Percentiles rank a stretch among this genome's conserved stretches.
Evolutionary conservation across 2,797 vertebrate species (phyloP).

Genomic region (Argentina silus): DNA sequence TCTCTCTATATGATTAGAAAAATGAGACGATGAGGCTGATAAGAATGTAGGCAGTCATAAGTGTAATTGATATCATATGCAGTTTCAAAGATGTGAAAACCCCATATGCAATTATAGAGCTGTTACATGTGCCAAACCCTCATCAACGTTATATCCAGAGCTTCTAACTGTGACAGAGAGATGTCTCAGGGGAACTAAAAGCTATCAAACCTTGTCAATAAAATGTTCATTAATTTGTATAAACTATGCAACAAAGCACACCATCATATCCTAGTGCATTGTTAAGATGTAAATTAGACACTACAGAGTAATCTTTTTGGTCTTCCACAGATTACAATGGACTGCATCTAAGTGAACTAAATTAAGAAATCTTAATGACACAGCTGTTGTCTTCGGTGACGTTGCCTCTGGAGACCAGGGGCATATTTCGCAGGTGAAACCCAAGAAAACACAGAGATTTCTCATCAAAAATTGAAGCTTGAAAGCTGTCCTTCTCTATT

Average conservation of each 20-base stretch:
- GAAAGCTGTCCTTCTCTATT: background rate
- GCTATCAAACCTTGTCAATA: too few relatives aligned
- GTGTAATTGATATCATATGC: background rate
- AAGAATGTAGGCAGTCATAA: background rate
- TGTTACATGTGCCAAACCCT: background rate
- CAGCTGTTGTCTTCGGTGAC: constrained; percentile 34
- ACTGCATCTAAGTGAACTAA: constrained; percentile 32
- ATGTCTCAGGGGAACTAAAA: too few relatives aligned
- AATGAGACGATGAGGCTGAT: background rate
- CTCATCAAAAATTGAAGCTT: background rate
- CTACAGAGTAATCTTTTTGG: too few relatives aligned
- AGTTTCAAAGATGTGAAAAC: too few relatives aligned
- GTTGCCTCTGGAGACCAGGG: constrained; percentile 34
- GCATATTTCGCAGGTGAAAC: constrained; percentile 26
- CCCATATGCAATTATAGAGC: background rate
- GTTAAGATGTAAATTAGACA: too few relatives aligned
- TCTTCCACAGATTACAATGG: background rate
- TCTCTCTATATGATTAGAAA: background rate
- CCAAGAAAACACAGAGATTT: background rate
- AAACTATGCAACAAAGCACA: background rate
- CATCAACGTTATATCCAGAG: background rate
- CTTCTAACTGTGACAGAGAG: too few relatives aligned
- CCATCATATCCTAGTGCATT: too few relatives aligned
- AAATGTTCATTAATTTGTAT: background rate
- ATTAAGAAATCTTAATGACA: constrained; percentile 38